Base-by-base conservation (phyloP, 2,797 vertebrate genomes). In the Poeciliopsis gracilis region DNA sequence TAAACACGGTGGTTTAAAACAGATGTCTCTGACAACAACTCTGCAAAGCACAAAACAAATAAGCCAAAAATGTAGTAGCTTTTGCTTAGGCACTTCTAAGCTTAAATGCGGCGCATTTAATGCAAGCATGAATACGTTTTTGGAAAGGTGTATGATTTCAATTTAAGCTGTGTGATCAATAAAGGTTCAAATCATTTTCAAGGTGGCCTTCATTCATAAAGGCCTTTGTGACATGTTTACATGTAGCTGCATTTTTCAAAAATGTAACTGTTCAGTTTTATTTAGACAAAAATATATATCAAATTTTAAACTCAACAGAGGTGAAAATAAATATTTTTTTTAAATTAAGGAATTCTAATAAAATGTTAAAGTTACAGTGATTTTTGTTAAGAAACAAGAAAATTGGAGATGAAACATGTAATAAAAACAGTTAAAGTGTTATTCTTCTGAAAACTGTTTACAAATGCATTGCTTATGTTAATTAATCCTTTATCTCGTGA, bases 11-110 rank as follows among this genome's bases (percentile, higher is more conserved):
- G 9, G 77, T 82, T 85, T 76, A 82, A 75, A 81, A 83, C 71
- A 75, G 76, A 86, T 79, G 47, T 28, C 85, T 78, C 81, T 57
- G 59, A 80, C 81, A 80, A 78, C 82, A 71, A 89, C 88, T 85
- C 77, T 82, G 77, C 77, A 89, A 92, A 86, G 43, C 61, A 46
- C 30, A 7, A 81, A 78, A 70, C 72, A 81, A 84, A 85, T 45
- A 51, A 67, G 57, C 36, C 49, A 69, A 76, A 80, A 49, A 61
- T 41, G 38, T 53, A 43, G 72, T 77, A 76, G 67, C 72, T 80
- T 73, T 51, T 59, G 46, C 47, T 79, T 41, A 63, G 72, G 23
- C 25, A 47, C 45, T 49, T 67, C 13, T 51, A 30, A 30, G 75
- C 76, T 82, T 79, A 84, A 85, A 72, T 51, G 51, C 33, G 18